Evolutionary conservation across 2,888 invertebrate species (phyloP), one percentile per base, ranked within the genome.

Genomic region (Blastobasis adustella): DNA sequence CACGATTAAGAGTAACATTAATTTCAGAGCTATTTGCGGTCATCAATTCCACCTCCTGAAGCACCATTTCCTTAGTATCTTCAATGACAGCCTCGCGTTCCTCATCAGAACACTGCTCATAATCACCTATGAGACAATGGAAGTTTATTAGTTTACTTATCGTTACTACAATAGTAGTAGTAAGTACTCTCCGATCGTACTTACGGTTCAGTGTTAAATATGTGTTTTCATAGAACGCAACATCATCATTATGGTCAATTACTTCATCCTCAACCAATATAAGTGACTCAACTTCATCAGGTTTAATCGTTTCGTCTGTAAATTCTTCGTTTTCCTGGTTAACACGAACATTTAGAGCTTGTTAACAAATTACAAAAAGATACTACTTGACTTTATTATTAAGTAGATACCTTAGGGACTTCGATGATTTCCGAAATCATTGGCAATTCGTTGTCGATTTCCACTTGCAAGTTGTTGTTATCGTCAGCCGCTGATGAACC

Each of bases 51-150:
- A 87, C 74, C 66, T 87, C 85, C 57, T 85, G 83, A 54, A 86
- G 64, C 40, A 69, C 66, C 57, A 82, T 66, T 5, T 69, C 70
- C 63, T 76, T 84, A n/a, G 78, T 73, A 60, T 85, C 84, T 59
- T 79, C 73, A 48, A 82, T 60, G 46, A 80, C 61, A 41, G 72
- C 73, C 43, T 73, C 76, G 7, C 57, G 68, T 42, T 82, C 82
- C 46, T 80, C 83, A 56, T 84, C 85, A 1, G 80, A 82, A 59
- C 68, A 75, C 64, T 79, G 83, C 6, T 87, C 87, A 53, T 82
- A 80, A 58, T 87, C 87, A 54, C 85, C 86, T 87, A 48, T 9
- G 9, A 23, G 1, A 3, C 9, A 46, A 50, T 39, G 37, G 49
- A 51, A 54, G 5, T 10, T 38, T 39, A 50, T 44, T 44, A 2